These are phyloP conservation scores for Choloepus hoffmanni DNA, from an alignment of 2,113 vertebrate species.

Conservation along the genomic window DNA sequence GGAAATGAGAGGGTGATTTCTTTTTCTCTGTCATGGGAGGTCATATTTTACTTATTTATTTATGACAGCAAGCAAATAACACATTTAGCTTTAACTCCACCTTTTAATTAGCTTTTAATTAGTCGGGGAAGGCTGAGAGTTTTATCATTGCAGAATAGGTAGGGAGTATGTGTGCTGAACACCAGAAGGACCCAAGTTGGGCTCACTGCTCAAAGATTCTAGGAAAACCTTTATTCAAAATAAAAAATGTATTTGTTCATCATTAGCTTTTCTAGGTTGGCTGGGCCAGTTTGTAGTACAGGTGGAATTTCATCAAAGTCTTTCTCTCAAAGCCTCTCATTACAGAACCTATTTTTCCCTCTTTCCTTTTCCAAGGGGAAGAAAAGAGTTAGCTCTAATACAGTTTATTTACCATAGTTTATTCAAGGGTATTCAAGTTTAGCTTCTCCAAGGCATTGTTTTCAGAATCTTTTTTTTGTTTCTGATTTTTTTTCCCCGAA, in stretches of 20 bases:
- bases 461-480: background rate
- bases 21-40: background rate
- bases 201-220: background rate
- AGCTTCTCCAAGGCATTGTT: slow-evolving; percentile 40
- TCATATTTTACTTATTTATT: background rate
- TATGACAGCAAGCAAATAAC: background rate
- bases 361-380: background rate
- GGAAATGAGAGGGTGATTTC: background rate
- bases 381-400: background rate
- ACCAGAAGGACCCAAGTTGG: background rate
- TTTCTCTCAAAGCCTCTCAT: slow-evolving; percentile 26
- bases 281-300: background rate
- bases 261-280: background rate
- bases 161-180: background rate
- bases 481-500: background rate
- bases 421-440: slow-evolving; percentile 20
- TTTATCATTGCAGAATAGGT: background rate
- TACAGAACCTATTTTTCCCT: background rate
- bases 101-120: background rate
- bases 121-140: background rate
- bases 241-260: background rate
- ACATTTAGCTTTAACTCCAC: background rate
- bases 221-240: background rate
- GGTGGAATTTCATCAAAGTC: background rate
- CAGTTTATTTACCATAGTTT: background rate